Percentiles rank a stretch among this genome's conserved stretches.
phyloP scores from a whole-genome alignment of 2,888 invertebrate species.

The Buathra laborator region DNA sequence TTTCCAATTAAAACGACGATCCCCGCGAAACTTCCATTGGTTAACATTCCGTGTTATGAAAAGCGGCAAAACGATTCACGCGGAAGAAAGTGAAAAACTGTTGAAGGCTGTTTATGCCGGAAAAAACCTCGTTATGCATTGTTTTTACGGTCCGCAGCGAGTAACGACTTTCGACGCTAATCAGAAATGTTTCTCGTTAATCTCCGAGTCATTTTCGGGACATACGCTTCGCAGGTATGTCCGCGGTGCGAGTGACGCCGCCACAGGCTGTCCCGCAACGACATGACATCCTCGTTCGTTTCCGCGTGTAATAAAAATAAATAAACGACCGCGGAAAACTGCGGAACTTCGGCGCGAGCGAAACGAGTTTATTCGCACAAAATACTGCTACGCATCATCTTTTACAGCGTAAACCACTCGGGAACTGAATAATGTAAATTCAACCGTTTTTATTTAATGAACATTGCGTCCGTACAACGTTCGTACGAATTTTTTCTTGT shows the following conservation, averaged over 20 bases:
- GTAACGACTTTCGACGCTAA: constrained; percentile 7
- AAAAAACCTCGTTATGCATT: not conserved
- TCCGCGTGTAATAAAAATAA: not conserved
- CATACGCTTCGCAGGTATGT: not conserved
- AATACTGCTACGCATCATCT: not conserved
- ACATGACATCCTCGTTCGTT: not conserved
- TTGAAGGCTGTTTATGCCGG: not conserved
- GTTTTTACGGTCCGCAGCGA: not conserved
- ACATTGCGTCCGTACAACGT: not conserved
- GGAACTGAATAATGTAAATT: constrained; percentile 1
- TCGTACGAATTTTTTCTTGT: not conserved
- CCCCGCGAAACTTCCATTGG: not conserved
- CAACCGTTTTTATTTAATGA: constrained; percentile 1
- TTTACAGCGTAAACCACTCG: not conserved
- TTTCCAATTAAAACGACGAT: too few relatives aligned
- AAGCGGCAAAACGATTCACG: not conserved
- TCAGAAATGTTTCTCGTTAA: not conserved
- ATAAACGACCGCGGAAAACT: not conserved
- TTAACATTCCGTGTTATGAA: not conserved
- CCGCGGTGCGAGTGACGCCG: not conserved
- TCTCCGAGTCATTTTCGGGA: not conserved
- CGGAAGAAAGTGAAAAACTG: constrained; percentile 8
- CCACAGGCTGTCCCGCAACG: not conserved
- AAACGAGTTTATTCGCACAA: not conserved
- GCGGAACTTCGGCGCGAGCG: not conserved